Evolutionary conservation across 2,797 vertebrate genomes (phyloP), one percentile per base, ranked within the genome.

Genomic region (Erpetoichthys calabaricus): DNA sequence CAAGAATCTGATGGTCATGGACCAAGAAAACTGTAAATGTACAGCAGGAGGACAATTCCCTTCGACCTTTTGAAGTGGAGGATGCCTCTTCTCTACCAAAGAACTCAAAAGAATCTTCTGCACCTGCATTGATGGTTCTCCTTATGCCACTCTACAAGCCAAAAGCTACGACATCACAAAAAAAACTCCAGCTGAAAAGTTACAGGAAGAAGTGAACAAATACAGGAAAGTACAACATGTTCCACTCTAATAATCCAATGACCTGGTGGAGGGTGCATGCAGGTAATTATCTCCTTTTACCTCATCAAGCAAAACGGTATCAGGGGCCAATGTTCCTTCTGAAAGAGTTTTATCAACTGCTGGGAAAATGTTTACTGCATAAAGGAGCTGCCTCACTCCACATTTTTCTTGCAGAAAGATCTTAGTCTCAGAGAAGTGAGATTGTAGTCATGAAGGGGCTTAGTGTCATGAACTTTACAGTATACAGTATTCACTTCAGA

Each of bases 1-100:
- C 45, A 45, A 56, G 45, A 10, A 46, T 8, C 55, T 56, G 55
- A 56, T 46, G 44, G n/a, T 56, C n/a, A 45, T 45, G 44, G 43
- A 45, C 55, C 45, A 55, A 56, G 43, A 45, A 45, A 45, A 56
- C 55, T 46, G 44, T 56, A 25, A 44, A 47, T 53, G 57, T 59
- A 51, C 57, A 59, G 8, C 57, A 59, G 49, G 43, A 59, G 45
- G 57, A 59, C 55, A 56, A 56, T 4, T 56, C 55, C 55, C 55
- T 56, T 56, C 25, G 25, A 25, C 25, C 25, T 25, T 44, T 45
- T 44, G 45, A 45, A 56, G 45, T 45, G 44, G 55, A 44, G 45
- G 55, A 56, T 43, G 49, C 57, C 42, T 51, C 47, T 52, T 44
- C 57, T 51, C 43, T 10, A 51, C 57, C 50, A 41, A 59, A 59